Percentiles rank a stretch among this genome's conserved stretches.
Evolutionary conservation across 2,888 invertebrate species (phyloP).

Genomic region (Marronus borbonicus): DNA sequence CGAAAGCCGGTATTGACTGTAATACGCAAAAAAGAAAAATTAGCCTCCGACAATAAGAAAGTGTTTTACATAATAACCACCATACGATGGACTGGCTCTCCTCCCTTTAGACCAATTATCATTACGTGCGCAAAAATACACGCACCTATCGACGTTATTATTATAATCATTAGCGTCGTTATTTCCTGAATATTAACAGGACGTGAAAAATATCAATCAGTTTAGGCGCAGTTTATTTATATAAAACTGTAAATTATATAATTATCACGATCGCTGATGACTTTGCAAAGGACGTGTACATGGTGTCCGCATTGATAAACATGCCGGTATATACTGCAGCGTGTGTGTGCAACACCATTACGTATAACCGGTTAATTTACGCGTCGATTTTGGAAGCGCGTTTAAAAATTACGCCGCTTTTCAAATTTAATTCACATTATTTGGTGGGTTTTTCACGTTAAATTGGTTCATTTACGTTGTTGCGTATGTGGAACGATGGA

Average conservation of each 20-base stretch:
- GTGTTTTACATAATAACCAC: constrained; percentile 48
- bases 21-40: constrained; percentile 1
- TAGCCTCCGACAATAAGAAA: constrained; percentile 46
- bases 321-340: background rate
- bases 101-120: constrained; percentile 41
- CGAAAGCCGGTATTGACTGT: background rate
- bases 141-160: constrained; percentile 47
- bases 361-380: constrained; percentile 22
- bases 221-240: constrained; percentile 44
- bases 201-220: constrained; percentile 44
- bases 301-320: background rate
- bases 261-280: constrained; percentile 18
- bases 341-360: background rate
- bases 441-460: constrained; percentile 1
- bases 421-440: background rate
- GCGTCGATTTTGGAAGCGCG: background rate
- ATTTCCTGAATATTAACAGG: constrained; percentile 43
- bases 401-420: constrained; percentile 20
- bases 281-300: constrained; percentile 6
- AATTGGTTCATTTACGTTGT: background rate
- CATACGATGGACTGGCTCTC: constrained; percentile 23
- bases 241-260: constrained; percentile 40
- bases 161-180: constrained; percentile 50
- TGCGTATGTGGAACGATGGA: background rate
- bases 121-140: constrained; percentile 45